Conservation (phyloP, 2,888 invertebrate species). For the Epirrhoe tristata region DNA sequence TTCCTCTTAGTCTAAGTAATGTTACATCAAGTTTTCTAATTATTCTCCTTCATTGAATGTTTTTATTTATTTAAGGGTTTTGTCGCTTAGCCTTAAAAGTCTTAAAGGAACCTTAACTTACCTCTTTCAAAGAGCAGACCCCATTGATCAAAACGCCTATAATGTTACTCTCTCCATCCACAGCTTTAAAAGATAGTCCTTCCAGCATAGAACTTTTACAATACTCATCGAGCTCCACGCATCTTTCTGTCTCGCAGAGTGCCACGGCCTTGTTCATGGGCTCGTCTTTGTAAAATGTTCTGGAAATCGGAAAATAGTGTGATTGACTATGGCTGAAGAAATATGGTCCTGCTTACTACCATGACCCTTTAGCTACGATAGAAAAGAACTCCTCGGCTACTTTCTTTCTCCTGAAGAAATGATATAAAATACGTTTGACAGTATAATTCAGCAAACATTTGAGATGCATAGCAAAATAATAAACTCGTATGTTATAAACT, state of each 20-base stretch:
- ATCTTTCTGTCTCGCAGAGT: conserved; percentile 72
- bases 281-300: conserved; percentile 87
- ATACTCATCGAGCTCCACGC: conserved; percentile 87
- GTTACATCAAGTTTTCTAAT: no score
- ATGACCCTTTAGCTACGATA: no score
- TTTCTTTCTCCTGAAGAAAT: no score
- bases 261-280: conserved; percentile 85
- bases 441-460: no score
- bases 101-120: conserved; percentile 38
- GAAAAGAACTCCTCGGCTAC: no score
- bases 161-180: conserved; percentile 84
- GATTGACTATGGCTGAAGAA: not conserved
- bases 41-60: not conserved
- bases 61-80: no score
- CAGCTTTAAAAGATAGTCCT: conserved; percentile 87
- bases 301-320: conserved; percentile 50
- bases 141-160: conserved; percentile 85
- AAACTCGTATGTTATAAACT: no score
- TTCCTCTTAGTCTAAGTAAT: no score
- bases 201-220: conserved; percentile 83
- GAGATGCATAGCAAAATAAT: no score
- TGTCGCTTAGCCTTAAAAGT: no score
- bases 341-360: no score
- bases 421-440: no score
- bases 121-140: conserved; percentile 64